A percentile compares a stretch with the other conserved stretches of the same genome.
These are phyloP conservation scores for Podiceps cristatus DNA, from an alignment of 2,113 vertebrate species.

Conservation along the genomic window DNA sequence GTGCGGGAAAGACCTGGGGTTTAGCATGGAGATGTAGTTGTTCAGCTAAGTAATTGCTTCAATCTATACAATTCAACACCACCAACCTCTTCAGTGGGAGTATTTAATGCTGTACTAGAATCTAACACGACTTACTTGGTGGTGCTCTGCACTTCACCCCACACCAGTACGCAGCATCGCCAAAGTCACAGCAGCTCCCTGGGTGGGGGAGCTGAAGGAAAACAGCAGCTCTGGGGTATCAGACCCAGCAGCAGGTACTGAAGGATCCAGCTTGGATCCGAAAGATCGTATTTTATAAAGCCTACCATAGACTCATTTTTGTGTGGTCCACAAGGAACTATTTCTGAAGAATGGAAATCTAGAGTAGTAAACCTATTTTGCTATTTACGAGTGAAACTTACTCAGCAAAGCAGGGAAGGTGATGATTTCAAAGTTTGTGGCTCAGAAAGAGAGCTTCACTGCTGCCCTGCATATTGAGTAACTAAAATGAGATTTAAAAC, in stretches of 20 bases:
- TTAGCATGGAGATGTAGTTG: neutral
- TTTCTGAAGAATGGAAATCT: neutral
- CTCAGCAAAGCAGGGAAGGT: neutral
- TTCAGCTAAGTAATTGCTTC: neutral
- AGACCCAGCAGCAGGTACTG: neutral
- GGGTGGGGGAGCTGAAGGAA: neutral
- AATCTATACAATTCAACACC: neutral
- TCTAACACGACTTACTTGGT: fast-evolving
- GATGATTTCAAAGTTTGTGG: neutral
- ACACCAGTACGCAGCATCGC: fast-evolving
- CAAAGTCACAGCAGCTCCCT: neutral
- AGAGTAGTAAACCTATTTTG: neutral
- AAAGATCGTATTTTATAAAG: fast-evolving
- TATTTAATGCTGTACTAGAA: neutral
- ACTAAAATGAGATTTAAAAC: neutral
- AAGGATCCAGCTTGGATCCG: neutral
- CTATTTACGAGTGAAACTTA: neutral
- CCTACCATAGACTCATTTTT: neutral
- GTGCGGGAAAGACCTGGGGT: neutral
- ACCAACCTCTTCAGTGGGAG: neutral
- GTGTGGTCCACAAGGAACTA: neutral
- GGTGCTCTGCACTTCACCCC: neutral
- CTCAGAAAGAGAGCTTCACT: neutral
- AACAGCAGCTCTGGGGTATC: neutral
- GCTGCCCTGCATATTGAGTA: neutral